Conservation (phyloP, 2,888 invertebrate species). For the Petrolisthes manimaculis region DNA sequence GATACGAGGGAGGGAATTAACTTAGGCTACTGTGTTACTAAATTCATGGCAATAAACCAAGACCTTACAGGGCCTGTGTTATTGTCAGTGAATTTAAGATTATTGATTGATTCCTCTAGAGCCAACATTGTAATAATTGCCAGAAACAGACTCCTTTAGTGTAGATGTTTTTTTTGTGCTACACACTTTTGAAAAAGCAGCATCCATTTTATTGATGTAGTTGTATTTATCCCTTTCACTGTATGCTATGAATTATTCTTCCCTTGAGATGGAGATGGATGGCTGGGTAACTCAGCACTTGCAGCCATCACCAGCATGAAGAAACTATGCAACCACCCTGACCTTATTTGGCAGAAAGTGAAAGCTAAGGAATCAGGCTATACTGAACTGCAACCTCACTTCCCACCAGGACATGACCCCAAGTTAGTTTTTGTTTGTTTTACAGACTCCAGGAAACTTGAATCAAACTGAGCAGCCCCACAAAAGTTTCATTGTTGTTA, state of each 20-base stretch:
- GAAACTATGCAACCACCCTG: slow-evolving; percentile 98
- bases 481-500: not conserved
- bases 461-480: too few relatives aligned
- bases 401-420: slow-evolving; percentile 80
- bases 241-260: not conserved
- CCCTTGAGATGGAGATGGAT: slow-evolving; percentile 31
- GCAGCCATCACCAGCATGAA: slow-evolving; percentile 95
- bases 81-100: too few relatives aligned
- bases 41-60: too few relatives aligned
- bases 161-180: too few relatives aligned
- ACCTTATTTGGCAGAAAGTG: slow-evolving; percentile 93
- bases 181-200: not conserved
- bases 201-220: not conserved
- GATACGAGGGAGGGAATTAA: too few relatives aligned
- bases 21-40: too few relatives aligned
- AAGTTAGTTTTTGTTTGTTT: slow-evolving; percentile 70
- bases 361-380: slow-evolving; percentile 86
- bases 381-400: slow-evolving; percentile 81
- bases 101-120: too few relatives aligned
- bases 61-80: too few relatives aligned
- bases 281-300: slow-evolving; percentile 72
- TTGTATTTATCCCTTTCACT: not conserved
- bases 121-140: too few relatives aligned
- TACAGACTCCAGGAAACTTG: too few relatives aligned
- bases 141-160: too few relatives aligned